Conservation (phyloP, 2,113 vertebrate genomes). For the Lycocorax pyrrhopterus region DNA sequence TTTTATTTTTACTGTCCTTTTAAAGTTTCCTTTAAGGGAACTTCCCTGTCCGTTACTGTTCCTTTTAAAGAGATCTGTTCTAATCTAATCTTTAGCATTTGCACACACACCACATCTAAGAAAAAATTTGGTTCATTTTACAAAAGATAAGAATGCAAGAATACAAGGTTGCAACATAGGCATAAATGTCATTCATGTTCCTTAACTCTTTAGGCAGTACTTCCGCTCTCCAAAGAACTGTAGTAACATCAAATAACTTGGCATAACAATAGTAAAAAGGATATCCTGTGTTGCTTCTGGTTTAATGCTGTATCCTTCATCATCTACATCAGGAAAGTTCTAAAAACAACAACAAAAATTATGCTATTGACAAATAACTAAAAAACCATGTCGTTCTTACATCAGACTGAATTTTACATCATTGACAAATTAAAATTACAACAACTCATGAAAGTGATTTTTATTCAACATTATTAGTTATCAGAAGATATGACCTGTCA, state of each 20-base stretch:
- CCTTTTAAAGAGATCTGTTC: not conserved
- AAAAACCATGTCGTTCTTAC: not conserved
- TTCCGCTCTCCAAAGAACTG: not conserved
- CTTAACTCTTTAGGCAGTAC: not conserved
- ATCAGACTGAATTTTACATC: not conserved
- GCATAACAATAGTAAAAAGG: slow-evolving; percentile 69
- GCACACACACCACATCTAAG: not conserved
- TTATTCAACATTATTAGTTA: not conserved
- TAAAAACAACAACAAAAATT: slow-evolving; percentile 51
- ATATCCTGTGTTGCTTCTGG: slow-evolving; percentile 92
- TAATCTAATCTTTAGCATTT: not conserved
- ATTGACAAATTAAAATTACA: not conserved
- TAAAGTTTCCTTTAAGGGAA: not conserved
- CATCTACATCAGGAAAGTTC: slow-evolving; percentile 94
- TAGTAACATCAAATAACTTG: not conserved
- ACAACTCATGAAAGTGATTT: not conserved
- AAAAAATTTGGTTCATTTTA: not conserved
- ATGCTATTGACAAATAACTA: not conserved
- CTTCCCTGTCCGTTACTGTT: not conserved
- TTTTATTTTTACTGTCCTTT: not conserved
- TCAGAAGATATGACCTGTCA: not conserved
- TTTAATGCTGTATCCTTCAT: slow-evolving; percentile 95
- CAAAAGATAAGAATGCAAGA: not conserved
- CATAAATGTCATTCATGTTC: not conserved
- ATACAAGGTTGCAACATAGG: not conserved